Percentiles rank a stretch among this genome's conserved stretches.
These are phyloP conservation scores for Amiota communis DNA, from an alignment of 2,888 invertebrate species.

Conservation along the genomic window DNA sequence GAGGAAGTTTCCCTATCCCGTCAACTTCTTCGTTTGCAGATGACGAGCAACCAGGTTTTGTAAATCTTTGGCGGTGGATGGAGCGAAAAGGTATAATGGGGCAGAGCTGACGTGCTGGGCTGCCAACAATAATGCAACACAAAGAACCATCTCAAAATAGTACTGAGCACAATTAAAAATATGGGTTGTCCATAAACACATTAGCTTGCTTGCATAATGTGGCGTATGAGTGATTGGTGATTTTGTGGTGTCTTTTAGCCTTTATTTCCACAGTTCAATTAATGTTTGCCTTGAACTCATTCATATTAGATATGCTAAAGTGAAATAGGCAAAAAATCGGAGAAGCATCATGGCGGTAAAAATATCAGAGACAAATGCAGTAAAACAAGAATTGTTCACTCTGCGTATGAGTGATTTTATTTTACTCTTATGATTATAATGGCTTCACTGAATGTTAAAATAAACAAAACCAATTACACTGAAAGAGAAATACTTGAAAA, in stretches of 20 bases:
- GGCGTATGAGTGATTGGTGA: constrained; percentile 15
- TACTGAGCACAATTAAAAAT: too few relatives aligned
- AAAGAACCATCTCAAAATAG: neutral
- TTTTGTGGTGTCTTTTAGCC: too few relatives aligned
- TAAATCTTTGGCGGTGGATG: too few relatives aligned
- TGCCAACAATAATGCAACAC: too few relatives aligned
- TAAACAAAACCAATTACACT: constrained; percentile 28
- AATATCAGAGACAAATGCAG: too few relatives aligned
- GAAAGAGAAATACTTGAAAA: neutral
- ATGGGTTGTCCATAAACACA: neutral
- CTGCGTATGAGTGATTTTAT: constrained; percentile 59
- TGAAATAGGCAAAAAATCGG: neutral
- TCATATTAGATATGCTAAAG: too few relatives aligned
- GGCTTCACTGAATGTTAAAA: constrained; percentile 32
- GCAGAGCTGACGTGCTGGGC: too few relatives aligned
- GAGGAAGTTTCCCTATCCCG: too few relatives aligned
- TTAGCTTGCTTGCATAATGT: neutral
- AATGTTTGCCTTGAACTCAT: constrained; percentile 54
- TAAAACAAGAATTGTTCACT: neutral
- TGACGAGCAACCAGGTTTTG: too few relatives aligned
- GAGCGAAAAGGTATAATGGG: too few relatives aligned
- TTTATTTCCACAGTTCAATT: too few relatives aligned
- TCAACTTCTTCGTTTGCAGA: too few relatives aligned
- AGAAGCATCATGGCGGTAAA: neutral
- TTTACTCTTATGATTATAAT: constrained; percentile 45